Conservation (phyloP, 2,113 vertebrate species). For the Ictalurus furcatus region DNA sequence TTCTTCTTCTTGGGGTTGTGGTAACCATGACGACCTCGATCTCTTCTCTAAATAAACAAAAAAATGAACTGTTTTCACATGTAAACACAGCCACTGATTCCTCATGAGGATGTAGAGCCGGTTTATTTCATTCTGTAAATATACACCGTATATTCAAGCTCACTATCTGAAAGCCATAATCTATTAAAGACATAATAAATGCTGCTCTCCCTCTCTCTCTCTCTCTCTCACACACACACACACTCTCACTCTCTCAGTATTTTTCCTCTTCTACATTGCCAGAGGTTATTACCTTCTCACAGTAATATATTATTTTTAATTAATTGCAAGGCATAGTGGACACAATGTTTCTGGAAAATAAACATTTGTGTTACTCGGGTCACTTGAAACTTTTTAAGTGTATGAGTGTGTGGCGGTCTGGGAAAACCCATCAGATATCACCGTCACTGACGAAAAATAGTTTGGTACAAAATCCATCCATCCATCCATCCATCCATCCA, state of each 20-base stretch:
- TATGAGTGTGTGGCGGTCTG: background rate
- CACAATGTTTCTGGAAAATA: background rate
- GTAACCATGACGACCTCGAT: background rate
- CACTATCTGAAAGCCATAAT: slow-evolving; percentile 39
- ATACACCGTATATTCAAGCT: background rate
- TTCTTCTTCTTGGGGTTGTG: background rate
- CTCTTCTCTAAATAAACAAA: background rate
- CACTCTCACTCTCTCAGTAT: background rate
- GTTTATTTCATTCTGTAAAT: background rate
- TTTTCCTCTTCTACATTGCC: background rate
- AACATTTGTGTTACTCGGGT: background rate
- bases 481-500: too few relatives aligned
- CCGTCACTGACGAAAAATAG: background rate
- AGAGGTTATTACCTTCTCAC: background rate
- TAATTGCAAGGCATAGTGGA: background rate
- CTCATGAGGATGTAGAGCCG: background rate
- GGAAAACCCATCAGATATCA: background rate
- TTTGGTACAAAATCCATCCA: too few relatives aligned
- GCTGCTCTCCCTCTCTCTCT: background rate
- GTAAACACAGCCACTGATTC: background rate
- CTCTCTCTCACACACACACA: background rate
- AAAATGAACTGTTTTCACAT: background rate
- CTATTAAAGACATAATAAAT: background rate
- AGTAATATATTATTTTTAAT: background rate
- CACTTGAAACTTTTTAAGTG: background rate